Evolutionary conservation across 2,888 invertebrate species (phyloP).

Genomic region (Leptinotarsa haldemani): DNA sequence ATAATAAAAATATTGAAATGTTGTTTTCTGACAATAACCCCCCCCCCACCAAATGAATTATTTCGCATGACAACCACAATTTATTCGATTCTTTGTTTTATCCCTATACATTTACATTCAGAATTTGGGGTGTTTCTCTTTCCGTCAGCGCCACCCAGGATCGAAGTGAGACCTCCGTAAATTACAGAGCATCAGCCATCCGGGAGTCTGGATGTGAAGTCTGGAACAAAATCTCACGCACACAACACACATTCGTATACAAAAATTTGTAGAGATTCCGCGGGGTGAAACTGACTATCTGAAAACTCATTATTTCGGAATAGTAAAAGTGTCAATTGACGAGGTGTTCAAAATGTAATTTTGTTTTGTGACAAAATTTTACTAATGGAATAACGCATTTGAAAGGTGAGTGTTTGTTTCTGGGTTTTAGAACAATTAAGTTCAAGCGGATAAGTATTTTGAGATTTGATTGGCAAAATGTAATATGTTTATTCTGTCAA

Average conservation of each 20-base stretch:
- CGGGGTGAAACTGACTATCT: neutral
- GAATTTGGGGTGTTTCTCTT: slow-evolving; percentile 27
- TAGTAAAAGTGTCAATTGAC: neutral
- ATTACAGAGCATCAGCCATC: slow-evolving; percentile 36
- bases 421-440: neutral
- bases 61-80: no score
- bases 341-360: neutral
- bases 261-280: slow-evolving; percentile 7
- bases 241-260: neutral
- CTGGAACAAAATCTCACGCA: slow-evolving; percentile 23
- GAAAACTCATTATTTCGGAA: neutral
- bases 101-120: slow-evolving; percentile 2
- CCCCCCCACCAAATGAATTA: no score
- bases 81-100: neutral
- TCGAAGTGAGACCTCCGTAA: slow-evolving; percentile 39
- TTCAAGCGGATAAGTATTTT: neutral
- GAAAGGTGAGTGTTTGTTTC: slow-evolving; percentile 4
- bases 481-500: neutral
- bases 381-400: neutral
- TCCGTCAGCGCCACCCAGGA: slow-evolving; percentile 41
- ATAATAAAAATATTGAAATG: no score
- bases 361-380: neutral
- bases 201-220: slow-evolving; percentile 21
- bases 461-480: neutral
- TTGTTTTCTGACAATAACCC: no score